Evolutionary conservation across 2,797 vertebrate genomes (phyloP).

Genomic region (Poecilia wingei): DNA sequence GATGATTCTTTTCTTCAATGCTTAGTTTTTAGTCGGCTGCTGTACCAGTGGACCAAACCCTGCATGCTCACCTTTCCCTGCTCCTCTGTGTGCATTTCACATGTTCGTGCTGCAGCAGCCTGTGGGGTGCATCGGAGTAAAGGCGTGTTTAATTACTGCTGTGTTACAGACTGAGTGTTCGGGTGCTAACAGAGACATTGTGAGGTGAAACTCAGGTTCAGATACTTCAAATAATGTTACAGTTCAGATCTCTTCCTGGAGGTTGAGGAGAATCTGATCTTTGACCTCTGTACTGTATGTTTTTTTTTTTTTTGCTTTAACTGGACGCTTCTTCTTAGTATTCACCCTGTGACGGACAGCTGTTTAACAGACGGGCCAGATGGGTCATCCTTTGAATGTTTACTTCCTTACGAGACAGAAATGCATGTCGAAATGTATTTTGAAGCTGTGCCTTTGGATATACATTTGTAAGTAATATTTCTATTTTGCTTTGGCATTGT

Average conservation of each 20-base stretch:
- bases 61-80: slow-evolving; percentile 54
- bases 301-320: slow-evolving; percentile 22
- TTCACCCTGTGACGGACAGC: slow-evolving; percentile 65
- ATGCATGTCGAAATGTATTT: slow-evolving; percentile 79
- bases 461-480: slow-evolving; percentile 81
- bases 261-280: slow-evolving; percentile 31
- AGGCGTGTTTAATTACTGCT: slow-evolving; percentile 19
- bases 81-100: slow-evolving; percentile 74
- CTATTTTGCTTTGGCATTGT: slow-evolving; percentile 76
- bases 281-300: slow-evolving; percentile 42
- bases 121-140: slow-evolving; percentile 38
- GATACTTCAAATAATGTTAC: slow-evolving; percentile 38
- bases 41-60: slow-evolving; percentile 71
- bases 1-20: slow-evolving; percentile 60
- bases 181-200: slow-evolving; percentile 29
- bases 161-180: slow-evolving; percentile 6
- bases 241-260: slow-evolving; percentile 24
- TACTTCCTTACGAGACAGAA: slow-evolving; percentile 60
- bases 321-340: slow-evolving; percentile 56
- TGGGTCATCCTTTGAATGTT: slow-evolving; percentile 76
- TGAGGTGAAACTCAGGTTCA: slow-evolving; percentile 31
- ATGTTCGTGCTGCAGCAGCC: slow-evolving; percentile 58
- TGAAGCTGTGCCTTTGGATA: slow-evolving; percentile 81
- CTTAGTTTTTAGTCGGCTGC: slow-evolving; percentile 66
- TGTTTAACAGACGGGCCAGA: slow-evolving; percentile 54